Evolutionary conservation across 2,888 invertebrate species (phyloP).

Genomic region (Kuschelorhynchus macadamiae): DNA sequence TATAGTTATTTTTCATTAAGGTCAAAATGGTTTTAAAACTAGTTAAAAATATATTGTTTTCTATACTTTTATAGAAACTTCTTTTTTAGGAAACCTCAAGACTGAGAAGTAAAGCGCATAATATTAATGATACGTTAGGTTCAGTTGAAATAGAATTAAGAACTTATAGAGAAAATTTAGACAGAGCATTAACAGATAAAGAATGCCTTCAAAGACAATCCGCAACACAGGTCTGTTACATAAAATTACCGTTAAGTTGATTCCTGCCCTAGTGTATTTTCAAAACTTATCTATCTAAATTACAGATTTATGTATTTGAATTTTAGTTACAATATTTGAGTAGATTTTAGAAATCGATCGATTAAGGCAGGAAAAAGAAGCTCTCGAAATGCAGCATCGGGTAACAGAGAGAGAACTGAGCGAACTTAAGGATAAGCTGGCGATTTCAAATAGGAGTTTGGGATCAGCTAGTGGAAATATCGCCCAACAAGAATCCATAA

Average conservation of each 20-base stretch:
- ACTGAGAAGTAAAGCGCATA: conserved; percentile 68
- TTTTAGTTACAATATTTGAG: too few relatives aligned
- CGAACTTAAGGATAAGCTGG: conserved; percentile 77
- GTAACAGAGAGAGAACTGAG: conserved; percentile 81
- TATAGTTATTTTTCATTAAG: too few relatives aligned
- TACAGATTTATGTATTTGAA: too few relatives aligned
- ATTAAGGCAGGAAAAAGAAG: conserved; percentile 83
- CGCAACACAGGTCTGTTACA: conserved; percentile 78
- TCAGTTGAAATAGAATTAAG: conserved; percentile 77
- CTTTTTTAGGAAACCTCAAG: conserved; percentile 65
- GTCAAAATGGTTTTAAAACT: too few relatives aligned
- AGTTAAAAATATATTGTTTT: too few relatives aligned
- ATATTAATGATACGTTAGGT: conserved; percentile 74
- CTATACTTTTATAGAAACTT: too few relatives aligned
- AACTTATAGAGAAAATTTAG: conserved; percentile 77
- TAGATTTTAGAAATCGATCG: conserved; percentile 63
- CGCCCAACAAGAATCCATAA: conserved; percentile 78
- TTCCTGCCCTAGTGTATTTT: not conserved
- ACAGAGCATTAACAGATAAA: conserved; percentile 77
- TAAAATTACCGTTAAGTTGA: not conserved
- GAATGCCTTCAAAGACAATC: conserved; percentile 83
- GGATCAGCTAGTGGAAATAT: conserved; percentile 79
- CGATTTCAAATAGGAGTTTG: conserved; percentile 76
- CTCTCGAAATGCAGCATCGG: conserved; percentile 79
- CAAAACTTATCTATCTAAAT: too few relatives aligned